phyloP scores from a whole-genome alignment of 2,113 vertebrate genomes.

The Oryzias celebensis region DNA sequence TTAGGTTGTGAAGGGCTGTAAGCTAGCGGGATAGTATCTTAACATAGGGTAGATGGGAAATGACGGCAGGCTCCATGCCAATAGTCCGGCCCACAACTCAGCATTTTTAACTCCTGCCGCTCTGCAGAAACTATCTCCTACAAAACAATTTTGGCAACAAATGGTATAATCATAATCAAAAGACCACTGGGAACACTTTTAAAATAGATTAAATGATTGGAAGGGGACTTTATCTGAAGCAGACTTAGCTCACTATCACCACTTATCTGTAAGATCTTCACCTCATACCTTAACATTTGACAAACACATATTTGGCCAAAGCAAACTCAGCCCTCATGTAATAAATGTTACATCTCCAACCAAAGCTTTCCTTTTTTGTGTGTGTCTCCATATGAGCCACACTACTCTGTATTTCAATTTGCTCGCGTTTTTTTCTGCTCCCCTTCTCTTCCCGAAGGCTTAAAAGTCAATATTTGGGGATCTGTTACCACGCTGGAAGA shows the following conservation, averaged over 20 bases:
- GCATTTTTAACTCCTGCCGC: no score
- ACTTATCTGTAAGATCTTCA: slow-evolving; percentile 18
- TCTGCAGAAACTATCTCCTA: no score
- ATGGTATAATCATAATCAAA: no score
- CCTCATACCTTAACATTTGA: slow-evolving; percentile 19
- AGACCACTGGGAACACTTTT: no score
- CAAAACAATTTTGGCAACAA: no score
- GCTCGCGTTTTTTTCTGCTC: slow-evolving; percentile 9
- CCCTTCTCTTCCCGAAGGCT: slow-evolving; percentile 49
- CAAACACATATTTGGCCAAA: slow-evolving; percentile 30
- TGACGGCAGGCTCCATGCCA: no score
- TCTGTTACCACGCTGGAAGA: slow-evolving; percentile 60
- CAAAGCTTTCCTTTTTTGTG: slow-evolving; percentile 15
- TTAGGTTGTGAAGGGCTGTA: no score
- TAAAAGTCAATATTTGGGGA: slow-evolving; percentile 78
- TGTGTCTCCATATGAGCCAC: slow-evolving; percentile 5
- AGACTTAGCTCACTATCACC: slow-evolving; percentile 27
- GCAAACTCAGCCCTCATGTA: slow-evolving; percentile 22
- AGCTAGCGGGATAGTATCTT: no score
- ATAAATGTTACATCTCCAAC: slow-evolving; percentile 33
- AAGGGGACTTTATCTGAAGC: slow-evolving; percentile 10
- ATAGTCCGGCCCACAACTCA: no score
- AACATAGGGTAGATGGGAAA: no score
- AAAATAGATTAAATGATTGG: no score
- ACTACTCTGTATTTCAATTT: slow-evolving; percentile 3